These are phyloP conservation scores for Xylocopa sonorina DNA, from an alignment of 1,140 invertebrate genomes.

Conservation along the genomic window DNA sequence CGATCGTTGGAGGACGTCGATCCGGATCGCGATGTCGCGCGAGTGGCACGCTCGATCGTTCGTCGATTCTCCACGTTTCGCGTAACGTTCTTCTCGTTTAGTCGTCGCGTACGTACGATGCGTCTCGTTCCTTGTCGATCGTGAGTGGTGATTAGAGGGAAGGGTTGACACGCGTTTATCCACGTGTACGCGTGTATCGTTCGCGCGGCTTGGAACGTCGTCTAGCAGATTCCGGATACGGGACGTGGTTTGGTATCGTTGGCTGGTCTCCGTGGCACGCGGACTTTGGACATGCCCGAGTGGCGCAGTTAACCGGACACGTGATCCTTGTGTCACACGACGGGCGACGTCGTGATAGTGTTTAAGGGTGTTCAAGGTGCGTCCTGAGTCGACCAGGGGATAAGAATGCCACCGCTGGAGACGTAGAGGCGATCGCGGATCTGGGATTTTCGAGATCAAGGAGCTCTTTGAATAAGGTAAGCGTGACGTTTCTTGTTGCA, in stretches of 20 bases:
- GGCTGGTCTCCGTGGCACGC: neutral
- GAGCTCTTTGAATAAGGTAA: constrained; percentile 51
- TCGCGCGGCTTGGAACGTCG: neutral
- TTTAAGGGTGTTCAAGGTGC: constrained; percentile 61
- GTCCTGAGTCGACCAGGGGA: constrained; percentile 30
- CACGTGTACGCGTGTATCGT: neutral
- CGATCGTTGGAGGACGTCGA: too few species aligned
- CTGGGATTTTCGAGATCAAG: constrained; percentile 42
- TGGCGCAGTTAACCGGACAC: constrained; percentile 42
- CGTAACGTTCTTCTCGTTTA: neutral
- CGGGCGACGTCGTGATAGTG: constrained; percentile 56
- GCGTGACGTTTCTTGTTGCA: neutral
- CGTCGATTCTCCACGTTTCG: neutral
- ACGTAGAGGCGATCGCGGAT: constrained; percentile 21
- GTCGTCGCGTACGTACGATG: neutral
- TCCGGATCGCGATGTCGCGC: neutral
- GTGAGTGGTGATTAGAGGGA: neutral
- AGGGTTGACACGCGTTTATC: neutral
- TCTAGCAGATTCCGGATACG: neutral
- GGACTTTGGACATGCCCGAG: constrained; percentile 31
- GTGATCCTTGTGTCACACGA: constrained; percentile 49
- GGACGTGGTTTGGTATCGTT: neutral
- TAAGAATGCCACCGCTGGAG: constrained; percentile 47
- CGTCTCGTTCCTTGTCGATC: neutral
- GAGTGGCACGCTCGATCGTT: constrained; percentile 8